phyloP scores from a whole-genome alignment of 2,113 vertebrate species.

The Salminus brasiliensis region DNA sequence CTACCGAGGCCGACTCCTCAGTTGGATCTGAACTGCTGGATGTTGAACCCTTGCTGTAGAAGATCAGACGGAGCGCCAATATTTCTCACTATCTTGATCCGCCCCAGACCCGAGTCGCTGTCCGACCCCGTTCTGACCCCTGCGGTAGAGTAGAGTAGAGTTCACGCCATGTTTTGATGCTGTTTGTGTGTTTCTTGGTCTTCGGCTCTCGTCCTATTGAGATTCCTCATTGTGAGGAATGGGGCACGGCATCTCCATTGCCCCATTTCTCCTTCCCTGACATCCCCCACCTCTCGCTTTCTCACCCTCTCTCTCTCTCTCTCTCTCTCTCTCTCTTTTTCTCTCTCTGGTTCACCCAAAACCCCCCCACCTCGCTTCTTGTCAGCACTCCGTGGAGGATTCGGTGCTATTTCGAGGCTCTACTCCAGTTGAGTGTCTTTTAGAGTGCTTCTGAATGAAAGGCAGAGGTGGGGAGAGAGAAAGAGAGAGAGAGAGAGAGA shows the following conservation, averaged over 20 bases:
- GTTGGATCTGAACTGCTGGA: no score
- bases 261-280: conserved; percentile 2
- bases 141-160: background rate
- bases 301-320: conserved; percentile 17
- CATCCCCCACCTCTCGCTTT: conserved; percentile 17
- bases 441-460: conserved; percentile 55
- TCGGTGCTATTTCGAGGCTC: conserved; percentile 49
- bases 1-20: no score
- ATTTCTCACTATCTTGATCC: background rate
- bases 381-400: conserved; percentile 46
- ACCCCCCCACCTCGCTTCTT: conserved; percentile 27
- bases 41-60: no score
- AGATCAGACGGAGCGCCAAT: no score
- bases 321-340: background rate
- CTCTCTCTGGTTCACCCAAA: conserved; percentile 15
- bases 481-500: background rate
- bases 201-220: background rate
- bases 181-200: background rate
- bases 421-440: conserved; percentile 52
- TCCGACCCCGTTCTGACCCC: background rate
- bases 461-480: conserved; percentile 24
- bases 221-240: conserved; percentile 23
- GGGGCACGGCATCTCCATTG: conserved; percentile 30
- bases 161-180: background rate
- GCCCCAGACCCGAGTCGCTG: background rate